Percentiles rank a stretch among this genome's conserved stretches.
Evolutionary conservation across 1,140 invertebrate species (phyloP).

Genomic region (Pinna nobilis): DNA sequence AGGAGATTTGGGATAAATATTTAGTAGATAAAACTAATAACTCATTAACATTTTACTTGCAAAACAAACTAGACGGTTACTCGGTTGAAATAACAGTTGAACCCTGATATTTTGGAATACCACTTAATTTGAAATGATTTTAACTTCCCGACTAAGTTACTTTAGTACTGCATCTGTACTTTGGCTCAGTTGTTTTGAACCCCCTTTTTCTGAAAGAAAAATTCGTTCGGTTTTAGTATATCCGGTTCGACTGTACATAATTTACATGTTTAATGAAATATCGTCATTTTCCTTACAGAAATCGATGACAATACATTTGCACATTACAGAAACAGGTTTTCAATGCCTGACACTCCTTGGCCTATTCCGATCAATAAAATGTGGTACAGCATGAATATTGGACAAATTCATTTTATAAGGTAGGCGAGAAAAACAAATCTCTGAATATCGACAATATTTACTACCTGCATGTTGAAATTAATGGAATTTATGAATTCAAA

Average conservation of each 20-base stretch:
- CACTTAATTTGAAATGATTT: no score
- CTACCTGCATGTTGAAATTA: no score
- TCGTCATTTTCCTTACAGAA: slow-evolving; percentile 50
- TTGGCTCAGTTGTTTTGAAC: not conserved
- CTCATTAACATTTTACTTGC: no score
- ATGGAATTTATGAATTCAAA: not conserved
- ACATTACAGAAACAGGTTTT: slow-evolving; percentile 61
- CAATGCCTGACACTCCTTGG: slow-evolving; percentile 67
- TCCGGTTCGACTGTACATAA: not conserved
- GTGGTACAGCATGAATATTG: slow-evolving; percentile 82
- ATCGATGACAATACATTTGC: slow-evolving; percentile 58
- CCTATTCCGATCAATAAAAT: slow-evolving; percentile 64
- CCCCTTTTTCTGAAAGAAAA: not conserved
- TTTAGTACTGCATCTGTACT: not conserved
- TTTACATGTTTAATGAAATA: no score
- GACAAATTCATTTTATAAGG: slow-evolving; percentile 84
- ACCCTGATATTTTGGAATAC: no score
- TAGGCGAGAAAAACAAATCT: slow-evolving; percentile 14
- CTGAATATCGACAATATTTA: not conserved
- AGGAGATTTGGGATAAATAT: no score
- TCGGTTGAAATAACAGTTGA: no score
- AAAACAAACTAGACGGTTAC: no score
- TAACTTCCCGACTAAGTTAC: not conserved
- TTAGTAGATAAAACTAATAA: no score
- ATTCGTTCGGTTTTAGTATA: not conserved